Evolutionary conservation across 2,113 vertebrate genomes (phyloP).

Genomic region (Myiozetetes cayanensis): DNA sequence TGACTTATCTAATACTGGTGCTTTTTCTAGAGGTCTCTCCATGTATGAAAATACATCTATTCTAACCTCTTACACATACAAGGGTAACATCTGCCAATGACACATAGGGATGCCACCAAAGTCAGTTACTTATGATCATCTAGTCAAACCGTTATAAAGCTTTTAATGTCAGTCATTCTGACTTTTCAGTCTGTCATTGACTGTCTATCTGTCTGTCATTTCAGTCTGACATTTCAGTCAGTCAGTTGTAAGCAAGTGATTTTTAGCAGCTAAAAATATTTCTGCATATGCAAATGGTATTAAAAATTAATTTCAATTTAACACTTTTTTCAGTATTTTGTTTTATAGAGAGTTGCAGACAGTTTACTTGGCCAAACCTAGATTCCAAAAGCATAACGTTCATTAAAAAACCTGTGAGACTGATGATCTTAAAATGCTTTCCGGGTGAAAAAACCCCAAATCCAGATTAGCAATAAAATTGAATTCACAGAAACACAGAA

Average conservation of each 20-base stretch:
- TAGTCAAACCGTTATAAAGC: neutral
- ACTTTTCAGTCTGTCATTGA: too few relatives aligned
- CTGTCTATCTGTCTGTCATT: too few relatives aligned
- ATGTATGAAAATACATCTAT: neutral
- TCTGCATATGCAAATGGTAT: neutral
- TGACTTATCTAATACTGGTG: neutral
- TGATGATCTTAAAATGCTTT: neutral
- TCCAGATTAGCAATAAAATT: neutral
- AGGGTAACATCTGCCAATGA: neutral
- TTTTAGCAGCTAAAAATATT: neutral
- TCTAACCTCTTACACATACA: neutral
- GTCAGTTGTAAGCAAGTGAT: neutral
- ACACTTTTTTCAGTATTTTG: neutral
- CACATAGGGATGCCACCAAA: neutral
- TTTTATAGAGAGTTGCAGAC: neutral
- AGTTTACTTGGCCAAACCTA: neutral
- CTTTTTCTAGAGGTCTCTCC: neutral
- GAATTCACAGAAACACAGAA: neutral
- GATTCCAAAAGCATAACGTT: neutral
- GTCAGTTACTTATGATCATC: neutral
- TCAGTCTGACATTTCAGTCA: too few relatives aligned
- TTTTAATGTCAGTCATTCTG: neutral
- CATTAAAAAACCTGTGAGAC: neutral
- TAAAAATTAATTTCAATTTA: neutral
- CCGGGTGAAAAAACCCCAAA: fast-evolving